Percentiles rank a stretch among this genome's conserved stretches.
Evolutionary conservation across 2,113 vertebrate species (phyloP).

Genomic region (Ammospiza caudacuta): DNA sequence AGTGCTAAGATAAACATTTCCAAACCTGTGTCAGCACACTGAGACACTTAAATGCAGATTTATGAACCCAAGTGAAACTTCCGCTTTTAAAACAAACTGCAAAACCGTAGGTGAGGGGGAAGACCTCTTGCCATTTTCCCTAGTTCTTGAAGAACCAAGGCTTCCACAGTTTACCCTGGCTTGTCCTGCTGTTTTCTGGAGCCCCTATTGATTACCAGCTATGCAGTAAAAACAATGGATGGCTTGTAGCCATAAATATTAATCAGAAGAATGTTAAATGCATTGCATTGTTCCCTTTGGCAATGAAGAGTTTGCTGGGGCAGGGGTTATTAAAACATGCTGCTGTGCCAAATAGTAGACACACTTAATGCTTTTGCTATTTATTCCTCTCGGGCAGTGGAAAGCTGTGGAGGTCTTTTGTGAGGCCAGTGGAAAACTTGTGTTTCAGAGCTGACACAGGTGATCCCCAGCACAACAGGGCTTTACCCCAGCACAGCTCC

Average conservation of each 20-base stretch:
- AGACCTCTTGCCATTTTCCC: background rate
- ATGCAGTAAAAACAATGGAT: conserved; percentile 25
- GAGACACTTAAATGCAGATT: background rate
- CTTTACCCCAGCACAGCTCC: background rate
- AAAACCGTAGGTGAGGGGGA: background rate
- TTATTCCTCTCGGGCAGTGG: background rate
- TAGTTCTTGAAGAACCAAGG: background rate
- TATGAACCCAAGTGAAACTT: background rate
- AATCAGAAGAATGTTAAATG: conserved; percentile 42
- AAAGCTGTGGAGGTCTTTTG: background rate
- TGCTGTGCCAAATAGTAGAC: background rate
- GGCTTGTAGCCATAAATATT: conserved; percentile 39
- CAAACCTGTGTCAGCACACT: background rate
- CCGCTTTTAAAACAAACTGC: background rate
- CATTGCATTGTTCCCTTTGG: background rate
- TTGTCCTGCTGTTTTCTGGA: background rate
- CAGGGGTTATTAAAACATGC: conserved; percentile 8
- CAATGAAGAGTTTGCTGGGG: background rate
- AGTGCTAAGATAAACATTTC: conserved; percentile 29
- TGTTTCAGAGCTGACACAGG: background rate
- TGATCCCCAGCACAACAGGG: background rate
- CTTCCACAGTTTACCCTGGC: background rate
- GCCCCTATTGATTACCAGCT: background rate
- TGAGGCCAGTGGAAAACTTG: background rate
- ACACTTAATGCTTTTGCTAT: background rate